Base-by-base conservation (phyloP, 1,140 invertebrate species). In the Tribolium castaneum region DNA sequence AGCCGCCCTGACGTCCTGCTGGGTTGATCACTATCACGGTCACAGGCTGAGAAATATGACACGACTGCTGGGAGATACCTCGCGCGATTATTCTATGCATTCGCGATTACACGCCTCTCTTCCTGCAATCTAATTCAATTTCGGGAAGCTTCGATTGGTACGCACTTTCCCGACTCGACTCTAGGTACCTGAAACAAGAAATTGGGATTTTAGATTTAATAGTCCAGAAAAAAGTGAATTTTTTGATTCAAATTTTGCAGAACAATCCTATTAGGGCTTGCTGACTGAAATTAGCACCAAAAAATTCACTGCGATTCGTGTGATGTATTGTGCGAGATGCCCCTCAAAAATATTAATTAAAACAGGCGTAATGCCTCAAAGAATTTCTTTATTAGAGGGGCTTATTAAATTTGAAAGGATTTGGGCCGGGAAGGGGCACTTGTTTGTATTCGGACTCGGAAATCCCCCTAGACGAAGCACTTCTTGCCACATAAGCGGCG, bases 1-100 rank as follows among this genome's bases (percentile, higher is more conserved):
- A 78, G 77, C 77, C 77, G 77, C 77, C 77, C 77, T 78, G 77
- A 78, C 77, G 71, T 59, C 70, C 72, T 78, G 71, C 72, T 62
- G 70, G 59, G 70, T 56, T 75, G 72, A 75, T 54, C 72, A 75
- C 72, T 52, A 75, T 54, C 51, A 75, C 72, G 25, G 51, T 59
- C 72, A 56, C 72, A 50, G 70, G 22, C 34, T 45, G 72, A 75
- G 72, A 75, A 75, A 75, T 75, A 75, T 75, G 72, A 75, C 72
- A 59, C 72, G 52, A 75, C 51, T 73, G 71, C 52, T 39, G 71
- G 45, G 52, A 73, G 49, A 73, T 51, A 73, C 52, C 71, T 73
- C 71, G n/a, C 13, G 71, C 49, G 71, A 73, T 73, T 73, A 73
- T 35, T 73, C 71, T 10, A 54, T 73, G 71, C 71, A 73, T 73